A percentile compares a stretch with the other conserved stretches of the same genome.
Conservation (phyloP, 2,113 vertebrate genomes). For the Pyrgilauda ruficollis region DNA sequence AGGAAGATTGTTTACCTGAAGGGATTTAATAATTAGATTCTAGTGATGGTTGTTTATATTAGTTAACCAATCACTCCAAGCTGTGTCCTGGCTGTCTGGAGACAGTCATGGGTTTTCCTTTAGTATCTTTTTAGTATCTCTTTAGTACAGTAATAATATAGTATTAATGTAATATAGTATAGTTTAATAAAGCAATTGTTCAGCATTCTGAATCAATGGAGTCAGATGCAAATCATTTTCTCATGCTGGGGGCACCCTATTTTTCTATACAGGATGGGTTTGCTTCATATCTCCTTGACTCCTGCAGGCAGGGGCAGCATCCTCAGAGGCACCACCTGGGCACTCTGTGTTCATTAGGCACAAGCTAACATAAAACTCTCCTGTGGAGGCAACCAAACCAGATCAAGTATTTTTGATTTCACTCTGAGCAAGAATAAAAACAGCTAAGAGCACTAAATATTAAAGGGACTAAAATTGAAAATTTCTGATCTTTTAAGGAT, state of each 20-base stretch:
- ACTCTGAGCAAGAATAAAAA: not conserved
- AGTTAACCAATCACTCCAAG: not conserved
- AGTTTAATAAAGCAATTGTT: not conserved
- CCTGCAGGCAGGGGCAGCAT: not conserved
- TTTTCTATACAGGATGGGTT: not conserved
- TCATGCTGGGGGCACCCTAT: not conserved
- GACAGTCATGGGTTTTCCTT: not conserved
- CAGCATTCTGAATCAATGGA: not conserved
- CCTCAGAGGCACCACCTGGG: not conserved
- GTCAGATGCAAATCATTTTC: not conserved
- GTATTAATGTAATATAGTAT: not conserved
- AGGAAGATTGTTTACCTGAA: not conserved
- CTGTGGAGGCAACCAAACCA: constrained; percentile 18
- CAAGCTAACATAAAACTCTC: constrained; percentile 8
- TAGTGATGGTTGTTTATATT: not conserved
- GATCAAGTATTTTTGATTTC: not conserved
- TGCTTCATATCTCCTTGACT: constrained; percentile 24
- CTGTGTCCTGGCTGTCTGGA: not conserved
- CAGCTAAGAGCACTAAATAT: constrained; percentile 31
- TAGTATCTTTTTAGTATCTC: not conserved
- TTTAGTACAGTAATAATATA: not conserved
- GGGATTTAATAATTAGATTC: not conserved
- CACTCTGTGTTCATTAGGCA: constrained; percentile 7
- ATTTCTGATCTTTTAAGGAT: constrained; percentile 11
- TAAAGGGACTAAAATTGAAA: not conserved